phyloP scores from a whole-genome alignment of 2,797 vertebrate species.

The Sitta carolinensis region DNA sequence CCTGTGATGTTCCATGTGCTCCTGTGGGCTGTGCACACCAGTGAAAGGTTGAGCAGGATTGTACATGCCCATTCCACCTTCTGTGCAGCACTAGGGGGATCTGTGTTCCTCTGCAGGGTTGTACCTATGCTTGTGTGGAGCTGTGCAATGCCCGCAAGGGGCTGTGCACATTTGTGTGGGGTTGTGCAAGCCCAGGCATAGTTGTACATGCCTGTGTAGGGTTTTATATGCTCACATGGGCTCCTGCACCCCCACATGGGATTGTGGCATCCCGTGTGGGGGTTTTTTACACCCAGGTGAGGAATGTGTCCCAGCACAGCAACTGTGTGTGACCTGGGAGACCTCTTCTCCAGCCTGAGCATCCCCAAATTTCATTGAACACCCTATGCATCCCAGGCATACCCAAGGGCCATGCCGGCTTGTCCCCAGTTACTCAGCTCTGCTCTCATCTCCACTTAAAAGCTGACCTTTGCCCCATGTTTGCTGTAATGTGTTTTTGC shows the following conservation, averaged over 20 bases:
- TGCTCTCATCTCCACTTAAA: not conserved
- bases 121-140: not conserved
- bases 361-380: not conserved
- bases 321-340: accelerated
- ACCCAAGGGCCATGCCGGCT: accelerated
- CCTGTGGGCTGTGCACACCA: accelerated
- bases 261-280: too few species aligned
- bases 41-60: not conserved
- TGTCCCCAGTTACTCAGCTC: not conserved
- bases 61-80: accelerated
- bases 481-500: conserved; percentile 54
- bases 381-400: accelerated
- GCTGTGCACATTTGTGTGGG: accelerated
- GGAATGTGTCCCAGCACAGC: accelerated
- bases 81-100: accelerated
- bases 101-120: not conserved
- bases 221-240: too few species aligned
- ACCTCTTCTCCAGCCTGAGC: not conserved
- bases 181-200: too few species aligned
- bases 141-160: not conserved
- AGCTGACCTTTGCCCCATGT: not conserved
- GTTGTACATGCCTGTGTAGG: too few species aligned
- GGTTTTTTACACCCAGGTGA: too few species aligned
- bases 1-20: accelerated
- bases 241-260: too few species aligned